Conservation (phyloP, 2,888 invertebrate species). For the Drosophila dives region DNA sequence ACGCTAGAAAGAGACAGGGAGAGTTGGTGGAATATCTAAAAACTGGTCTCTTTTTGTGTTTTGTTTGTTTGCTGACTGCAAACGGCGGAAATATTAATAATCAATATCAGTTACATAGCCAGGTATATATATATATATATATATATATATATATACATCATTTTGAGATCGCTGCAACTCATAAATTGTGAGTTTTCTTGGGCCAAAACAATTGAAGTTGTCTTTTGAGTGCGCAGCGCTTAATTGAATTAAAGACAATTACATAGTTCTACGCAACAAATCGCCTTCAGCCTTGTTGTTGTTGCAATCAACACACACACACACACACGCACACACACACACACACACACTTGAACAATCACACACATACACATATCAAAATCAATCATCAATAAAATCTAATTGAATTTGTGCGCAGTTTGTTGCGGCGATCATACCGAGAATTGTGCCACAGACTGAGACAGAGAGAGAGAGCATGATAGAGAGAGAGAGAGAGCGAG, state of each 20-base stretch:
- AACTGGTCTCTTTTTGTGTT: conserved; percentile 27
- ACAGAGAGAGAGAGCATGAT: not conserved
- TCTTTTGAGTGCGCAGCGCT: conserved; percentile 42
- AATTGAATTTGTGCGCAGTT: conserved; percentile 73
- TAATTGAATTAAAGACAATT: conserved; percentile 77
- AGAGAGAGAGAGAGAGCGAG: conserved; percentile 1
- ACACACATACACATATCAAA: conserved; percentile 41
- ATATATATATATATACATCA: not conserved
- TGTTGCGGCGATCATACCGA: conserved; percentile 42
- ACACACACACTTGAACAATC: conserved; percentile 10
- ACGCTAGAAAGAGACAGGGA: conserved; percentile 12
- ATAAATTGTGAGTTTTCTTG: conserved; percentile 18
- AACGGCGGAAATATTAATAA: conserved; percentile 62
- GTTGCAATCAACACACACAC: conserved; percentile 16
- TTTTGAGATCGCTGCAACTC: not conserved
- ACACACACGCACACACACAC: conserved; percentile 2
- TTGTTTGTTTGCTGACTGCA: conserved; percentile 45
- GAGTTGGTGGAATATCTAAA: conserved; percentile 31
- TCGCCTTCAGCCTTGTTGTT: conserved; percentile 11
- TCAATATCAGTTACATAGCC: conserved; percentile 42
- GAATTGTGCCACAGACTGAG: conserved; percentile 27
- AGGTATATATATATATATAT: not conserved
- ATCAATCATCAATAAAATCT: conserved; percentile 80
- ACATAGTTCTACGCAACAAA: conserved; percentile 32
- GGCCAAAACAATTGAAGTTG: conserved; percentile 60